A percentile compares a stretch with the other conserved stretches of the same genome.
These are phyloP conservation scores for Callinectes sapidus DNA, from an alignment of 2,888 invertebrate species.

Conservation along the genomic window DNA sequence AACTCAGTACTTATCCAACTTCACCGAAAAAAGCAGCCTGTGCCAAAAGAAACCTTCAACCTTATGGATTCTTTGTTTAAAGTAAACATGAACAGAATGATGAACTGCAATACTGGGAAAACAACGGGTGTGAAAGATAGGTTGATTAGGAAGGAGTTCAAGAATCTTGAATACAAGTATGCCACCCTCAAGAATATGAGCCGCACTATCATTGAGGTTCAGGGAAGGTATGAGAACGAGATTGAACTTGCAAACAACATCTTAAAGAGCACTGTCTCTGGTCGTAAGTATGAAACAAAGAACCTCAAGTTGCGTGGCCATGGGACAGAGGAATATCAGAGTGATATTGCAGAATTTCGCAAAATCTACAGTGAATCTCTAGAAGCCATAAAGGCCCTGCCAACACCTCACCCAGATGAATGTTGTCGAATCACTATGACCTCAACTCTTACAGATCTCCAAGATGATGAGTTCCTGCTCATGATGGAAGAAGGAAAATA, in stretches of 20 bases:
- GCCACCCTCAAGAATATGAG: slow-evolving; percentile 61
- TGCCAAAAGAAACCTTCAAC: slow-evolving; percentile 56
- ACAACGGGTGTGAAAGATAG: slow-evolving; percentile 29
- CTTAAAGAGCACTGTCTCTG: slow-evolving; percentile 61
- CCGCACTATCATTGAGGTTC: slow-evolving; percentile 50
- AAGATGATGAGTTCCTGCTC: slow-evolving; percentile 60
- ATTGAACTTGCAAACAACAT: slow-evolving; percentile 63
- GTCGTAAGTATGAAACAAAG: slow-evolving; percentile 55
- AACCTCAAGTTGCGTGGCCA: slow-evolving; percentile 60
- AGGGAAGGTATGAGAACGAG: slow-evolving; percentile 57
- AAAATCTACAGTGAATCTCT: slow-evolving; percentile 18
- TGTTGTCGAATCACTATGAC: slow-evolving; percentile 65
- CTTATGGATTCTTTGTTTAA: slow-evolving; percentile 63
- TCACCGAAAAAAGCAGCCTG: slow-evolving; percentile 55
- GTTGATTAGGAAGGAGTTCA: slow-evolving; percentile 20
- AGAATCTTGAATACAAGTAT: slow-evolving; percentile 23
- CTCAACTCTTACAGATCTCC: slow-evolving; percentile 65
- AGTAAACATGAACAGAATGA: not conserved
- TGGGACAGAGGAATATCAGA: slow-evolving; percentile 45
- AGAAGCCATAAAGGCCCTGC: slow-evolving; percentile 41
- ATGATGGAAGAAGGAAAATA: slow-evolving; percentile 64
- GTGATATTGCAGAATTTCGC: slow-evolving; percentile 48
- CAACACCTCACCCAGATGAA: slow-evolving; percentile 64
- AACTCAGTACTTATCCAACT: slow-evolving; percentile 60
- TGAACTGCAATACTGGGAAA: not conserved